Evolutionary conservation across 2,113 vertebrate genomes (phyloP), one percentile per base, ranked within the genome.

Genomic region (Oplegnathus fasciatus): DNA sequence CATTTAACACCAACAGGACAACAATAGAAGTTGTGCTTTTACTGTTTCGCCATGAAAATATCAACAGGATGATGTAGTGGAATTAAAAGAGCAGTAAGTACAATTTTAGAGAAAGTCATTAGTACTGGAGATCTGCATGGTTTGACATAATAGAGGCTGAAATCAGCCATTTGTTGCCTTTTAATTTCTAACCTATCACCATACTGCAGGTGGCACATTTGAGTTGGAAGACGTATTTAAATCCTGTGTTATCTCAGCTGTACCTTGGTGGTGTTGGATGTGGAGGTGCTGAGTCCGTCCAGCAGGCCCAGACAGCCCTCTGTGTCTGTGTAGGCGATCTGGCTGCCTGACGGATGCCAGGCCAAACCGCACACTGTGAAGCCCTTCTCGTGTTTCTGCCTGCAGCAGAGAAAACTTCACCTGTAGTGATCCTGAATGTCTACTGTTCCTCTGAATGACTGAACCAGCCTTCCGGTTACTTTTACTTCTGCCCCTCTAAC

Each of bases 311-410:
- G 93, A 55, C 98, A 97, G 86, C 98, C 98, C 94, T 99, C 96
- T 0, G 91, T 96, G 88, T 99, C 98, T 0, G 98, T 98, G 90
- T 98, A 99, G 71, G 95, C 97, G 1, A 99, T 94, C 86, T 95
- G 96, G 4, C 54, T 78, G 2, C 94, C 93, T 5, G 95, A 95
- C 4, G 98, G 98, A 75, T 98, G 97, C 98, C 98, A 99, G 0
- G 97, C 97, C 86, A 99, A 80, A 0, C 96, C 92, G 93, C 98
- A 98, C 78, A 99, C 94, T 0, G 97, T 95, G 91, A 97, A 98
- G 55, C 95, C 96, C 86, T 97, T 99, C 86, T 99, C 98, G 15
- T 99, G 98, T 64, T 97, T 98, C 91, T 97, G 97, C 86, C 98
- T 99, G 89, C 65, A 78, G 84, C 90, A 88, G 65, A 72, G 10